Evolutionary conservation across 2,888 invertebrate genomes (phyloP), one percentile per base, ranked within the genome.

Genomic region (Campoplex capitator): DNA sequence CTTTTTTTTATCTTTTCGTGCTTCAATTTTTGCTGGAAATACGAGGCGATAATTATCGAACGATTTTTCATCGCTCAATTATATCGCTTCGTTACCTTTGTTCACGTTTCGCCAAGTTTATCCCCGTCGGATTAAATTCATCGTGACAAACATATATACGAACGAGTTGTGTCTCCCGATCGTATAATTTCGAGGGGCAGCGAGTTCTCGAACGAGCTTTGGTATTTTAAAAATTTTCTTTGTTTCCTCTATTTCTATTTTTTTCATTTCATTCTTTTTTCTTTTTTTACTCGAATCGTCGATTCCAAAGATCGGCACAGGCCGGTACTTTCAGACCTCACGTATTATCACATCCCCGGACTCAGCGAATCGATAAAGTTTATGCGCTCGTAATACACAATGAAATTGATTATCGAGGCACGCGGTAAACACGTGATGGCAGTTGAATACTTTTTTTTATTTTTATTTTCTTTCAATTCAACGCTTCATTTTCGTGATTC

Each of bases 351-450:
- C 62, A 18, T n/a, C 58, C 18, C 18, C 11, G 16, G 42, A 28
- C 16, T 38, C 6, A 58, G 48, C 51, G 65, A 75, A 75, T 84
- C 84, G 80, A 84, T 84, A 80, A 84, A 62, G 67, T 70, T 71
- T 51, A 68, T 38, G 38, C 28, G 38, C 28, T 42, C 70, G 70
- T 65, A 62, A 62, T 62, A 32, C 80, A 70, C 79, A 75, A 76
- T 70, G 4, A 6, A 23, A 38, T 38, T 38, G 70, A 71, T 71
- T 28, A 48, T 48, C 70, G 74, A 38, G 68, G 18, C 58, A 56
- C 70, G 70, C 65, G 68, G 75, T 58, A 42, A 51, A 62, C 45
- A 75, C 67, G 58, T 51, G 45, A 51, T 42, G 28, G n/a, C 6
- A 8, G 54, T 54, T 4, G 32, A n/a, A 18, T 18, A 32, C 9